Evolutionary conservation across 2,113 vertebrate species (phyloP).

Genomic region (Chlamydotis undulata): DNA sequence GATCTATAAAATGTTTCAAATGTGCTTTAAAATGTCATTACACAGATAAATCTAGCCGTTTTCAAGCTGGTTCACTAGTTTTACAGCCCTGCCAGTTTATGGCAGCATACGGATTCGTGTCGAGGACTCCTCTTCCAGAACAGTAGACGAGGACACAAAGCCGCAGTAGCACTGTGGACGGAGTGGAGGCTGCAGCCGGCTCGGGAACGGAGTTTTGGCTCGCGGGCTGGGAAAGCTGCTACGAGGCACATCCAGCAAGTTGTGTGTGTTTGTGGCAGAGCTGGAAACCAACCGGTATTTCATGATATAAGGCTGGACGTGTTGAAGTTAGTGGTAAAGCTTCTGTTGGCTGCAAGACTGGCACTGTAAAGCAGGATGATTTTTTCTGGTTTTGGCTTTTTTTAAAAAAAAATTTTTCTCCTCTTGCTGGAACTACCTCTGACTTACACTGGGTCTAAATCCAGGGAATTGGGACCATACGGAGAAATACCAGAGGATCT

Average conservation of each 20-base stretch:
- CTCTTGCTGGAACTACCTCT: neutral
- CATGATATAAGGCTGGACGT: neutral
- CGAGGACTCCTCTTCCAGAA: constrained; percentile 48
- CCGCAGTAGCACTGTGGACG: neutral
- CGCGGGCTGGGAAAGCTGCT: neutral
- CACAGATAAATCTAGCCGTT: constrained; percentile 39
- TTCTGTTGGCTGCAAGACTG: neutral
- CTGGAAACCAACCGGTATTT: neutral
- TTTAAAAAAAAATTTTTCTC: neutral
- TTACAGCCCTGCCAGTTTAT: constrained; percentile 50
- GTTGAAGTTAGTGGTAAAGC: neutral
- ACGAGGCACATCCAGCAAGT: neutral
- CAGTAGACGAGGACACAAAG: constrained; percentile 62
- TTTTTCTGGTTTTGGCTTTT: too few relatives aligned
- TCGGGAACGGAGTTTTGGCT: constrained; percentile 17
- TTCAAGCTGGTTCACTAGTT: neutral
- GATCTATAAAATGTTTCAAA: constrained; percentile 55
- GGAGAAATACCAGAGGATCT: neutral
- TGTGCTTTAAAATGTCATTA: constrained; percentile 61
- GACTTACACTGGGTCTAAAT: neutral
- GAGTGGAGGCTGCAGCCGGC: constrained; percentile 15
- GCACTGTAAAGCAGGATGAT: neutral
- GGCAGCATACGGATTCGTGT: neutral
- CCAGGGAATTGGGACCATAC: neutral
- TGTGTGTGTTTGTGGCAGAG: constrained; percentile 11